A percentile compares a stretch with the other conserved stretches of the same genome.
Evolutionary conservation across 2,113 vertebrate genomes (phyloP).

Genomic region (Onychostruthus taczanowskii): DNA sequence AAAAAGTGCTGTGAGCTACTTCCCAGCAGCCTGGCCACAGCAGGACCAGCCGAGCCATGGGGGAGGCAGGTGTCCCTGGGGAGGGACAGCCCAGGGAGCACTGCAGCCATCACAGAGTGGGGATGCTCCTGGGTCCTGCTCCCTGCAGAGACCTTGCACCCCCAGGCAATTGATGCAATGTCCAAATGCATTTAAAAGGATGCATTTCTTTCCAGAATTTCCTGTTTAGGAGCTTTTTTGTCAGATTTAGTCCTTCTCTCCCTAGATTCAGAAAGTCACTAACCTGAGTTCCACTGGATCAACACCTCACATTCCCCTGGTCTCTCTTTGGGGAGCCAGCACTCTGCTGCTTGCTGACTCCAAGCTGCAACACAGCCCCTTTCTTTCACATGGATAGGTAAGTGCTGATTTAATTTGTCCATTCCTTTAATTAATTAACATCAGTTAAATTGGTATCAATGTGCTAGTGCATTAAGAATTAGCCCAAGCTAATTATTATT

Average conservation of each 20-base stretch:
- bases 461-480: neutral
- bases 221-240: neutral
- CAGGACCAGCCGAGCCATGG: neutral
- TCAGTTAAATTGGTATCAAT: constrained; percentile 13
- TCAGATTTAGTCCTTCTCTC: neutral
- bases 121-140: neutral
- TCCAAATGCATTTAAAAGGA: neutral
- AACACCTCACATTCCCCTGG: fast-evolving
- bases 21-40: neutral
- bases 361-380: neutral
- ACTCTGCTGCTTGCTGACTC: neutral
- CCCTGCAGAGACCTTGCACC: neutral
- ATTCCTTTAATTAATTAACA: neutral
- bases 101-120: neutral
- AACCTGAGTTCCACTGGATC: fast-evolving
- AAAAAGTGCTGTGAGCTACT: neutral
- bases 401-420: neutral
- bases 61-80: neutral
- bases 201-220: neutral
- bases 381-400: neutral
- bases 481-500: neutral
- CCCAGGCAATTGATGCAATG: neutral
- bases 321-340: neutral
- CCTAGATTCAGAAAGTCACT: neutral
- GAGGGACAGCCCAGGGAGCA: neutral